Evolutionary conservation across 2,888 invertebrate species (phyloP).

Genomic region (Drosophila kuntzei): DNA sequence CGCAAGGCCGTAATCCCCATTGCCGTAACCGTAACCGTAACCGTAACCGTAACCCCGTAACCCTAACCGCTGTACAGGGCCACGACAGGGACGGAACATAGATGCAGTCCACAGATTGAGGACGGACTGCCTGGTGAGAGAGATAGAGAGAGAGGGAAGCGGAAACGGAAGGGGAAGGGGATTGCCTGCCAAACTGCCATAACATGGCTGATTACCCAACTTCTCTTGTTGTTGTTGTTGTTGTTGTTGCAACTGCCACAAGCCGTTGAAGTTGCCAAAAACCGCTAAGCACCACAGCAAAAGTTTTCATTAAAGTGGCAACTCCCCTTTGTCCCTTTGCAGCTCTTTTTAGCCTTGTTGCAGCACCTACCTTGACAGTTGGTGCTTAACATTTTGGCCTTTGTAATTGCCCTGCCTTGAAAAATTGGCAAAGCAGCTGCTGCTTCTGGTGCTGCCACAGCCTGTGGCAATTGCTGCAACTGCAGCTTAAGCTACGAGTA

Average conservation of each 20-base stretch:
- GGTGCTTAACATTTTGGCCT: slow-evolving; percentile 67
- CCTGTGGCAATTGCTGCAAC: slow-evolving; percentile 8
- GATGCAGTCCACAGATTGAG: slow-evolving; percentile 48
- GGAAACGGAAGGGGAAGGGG: no score
- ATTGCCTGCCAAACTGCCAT: slow-evolving; percentile 67
- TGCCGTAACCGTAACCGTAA: slow-evolving; percentile 35
- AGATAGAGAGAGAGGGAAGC: not conserved
- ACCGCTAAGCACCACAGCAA: slow-evolving; percentile 72
- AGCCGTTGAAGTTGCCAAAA: slow-evolving; percentile 58
- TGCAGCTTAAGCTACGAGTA: slow-evolving; percentile 19
- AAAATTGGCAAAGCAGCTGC: slow-evolving; percentile 52
- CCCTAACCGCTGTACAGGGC: slow-evolving; percentile 51
- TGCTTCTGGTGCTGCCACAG: slow-evolving; percentile 17
- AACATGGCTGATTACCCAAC: slow-evolving; percentile 63
- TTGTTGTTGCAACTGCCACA: slow-evolving; percentile 40
- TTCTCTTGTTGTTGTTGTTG: slow-evolving; percentile 5
- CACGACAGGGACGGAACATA: slow-evolving; percentile 29
- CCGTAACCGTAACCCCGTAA: slow-evolving; percentile 60
- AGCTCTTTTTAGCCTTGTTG: slow-evolving; percentile 12
- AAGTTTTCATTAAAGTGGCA: slow-evolving; percentile 77
- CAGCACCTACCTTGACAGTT: slow-evolving; percentile 54
- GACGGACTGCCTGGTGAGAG: slow-evolving; percentile 4
- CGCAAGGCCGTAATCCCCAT: slow-evolving; percentile 66
- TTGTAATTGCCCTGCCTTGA: slow-evolving; percentile 69
- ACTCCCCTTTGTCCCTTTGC: slow-evolving; percentile 9